Base-by-base conservation (phyloP, 2,888 invertebrate genomes). In the Cheilosia urbana region DNA sequence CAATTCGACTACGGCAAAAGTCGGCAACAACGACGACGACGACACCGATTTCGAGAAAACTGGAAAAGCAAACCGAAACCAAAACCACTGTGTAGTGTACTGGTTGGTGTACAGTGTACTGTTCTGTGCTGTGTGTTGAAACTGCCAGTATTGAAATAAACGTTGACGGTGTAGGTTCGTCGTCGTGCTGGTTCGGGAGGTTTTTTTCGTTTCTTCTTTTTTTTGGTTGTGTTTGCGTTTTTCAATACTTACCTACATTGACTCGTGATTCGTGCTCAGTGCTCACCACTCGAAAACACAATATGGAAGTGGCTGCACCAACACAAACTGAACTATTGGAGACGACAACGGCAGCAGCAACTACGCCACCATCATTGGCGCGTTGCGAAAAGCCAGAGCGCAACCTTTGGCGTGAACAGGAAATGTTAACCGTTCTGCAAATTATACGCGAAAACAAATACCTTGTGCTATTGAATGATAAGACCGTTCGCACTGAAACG, bases 381-480 rank as follows among this genome's bases (percentile, higher is more conserved):
- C 83, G 87, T 15, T n/a, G 27, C 27, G 66, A 82, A 24, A 89
- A 91, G 27, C 90, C 91, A 11, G 92, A 91, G 69, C 90, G 91
- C 45, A 91, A 92, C 87, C 89, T 92, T 58, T 92, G 92, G 92
- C 91, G 91, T 68, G 91, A 90, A 40, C 88, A 89, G 51, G 92
- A 92, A 82, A 91, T 92, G 88, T 88, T 91, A 87, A 89, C 91
- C 81, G 90, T 92, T 90, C 87, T 92, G 21, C 89, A 77, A 76
- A 91, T 92, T 15, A 92, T 92, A 89, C 90, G 91, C 11, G 88
- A 91, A 21, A 89, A 89, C 11, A 91, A 90, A 27, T 91, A 91
- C 1, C 51, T 92, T 40, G 89, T 90, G 27, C 88, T 90, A 82
- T 89, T 92, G 0, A 91, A 90, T 63, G 91, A 91, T 76, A 91